Evolutionary conservation across 2,113 vertebrate genomes (phyloP).

Genomic region (Elephas maximus): DNA sequence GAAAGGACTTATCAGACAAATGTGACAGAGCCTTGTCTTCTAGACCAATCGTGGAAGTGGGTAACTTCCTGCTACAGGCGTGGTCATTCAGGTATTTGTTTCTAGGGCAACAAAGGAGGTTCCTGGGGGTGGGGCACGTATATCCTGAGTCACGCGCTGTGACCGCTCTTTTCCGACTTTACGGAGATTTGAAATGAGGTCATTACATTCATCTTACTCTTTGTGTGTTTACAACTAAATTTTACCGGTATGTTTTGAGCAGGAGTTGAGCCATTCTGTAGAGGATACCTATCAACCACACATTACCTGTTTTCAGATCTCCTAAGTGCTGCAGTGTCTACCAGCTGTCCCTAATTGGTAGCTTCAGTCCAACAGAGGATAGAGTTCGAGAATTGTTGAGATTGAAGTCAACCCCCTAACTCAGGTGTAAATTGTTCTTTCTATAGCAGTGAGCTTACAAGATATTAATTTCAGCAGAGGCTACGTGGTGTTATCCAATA

Average conservation of each 20-base stretch:
- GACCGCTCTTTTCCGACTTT: not conserved
- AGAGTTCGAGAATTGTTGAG: not conserved
- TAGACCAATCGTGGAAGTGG: not conserved
- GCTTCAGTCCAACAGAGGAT: not conserved
- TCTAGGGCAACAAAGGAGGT: not conserved
- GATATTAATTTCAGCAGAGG: not conserved
- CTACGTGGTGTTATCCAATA: not conserved
- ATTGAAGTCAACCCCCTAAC: not conserved
- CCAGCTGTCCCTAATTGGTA: not conserved
- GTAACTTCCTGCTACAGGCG: not conserved
- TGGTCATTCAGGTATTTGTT: not conserved
- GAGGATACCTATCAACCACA: accelerated
- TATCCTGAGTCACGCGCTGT: not conserved
- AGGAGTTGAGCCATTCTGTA: not conserved
- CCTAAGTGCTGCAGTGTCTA: not conserved
- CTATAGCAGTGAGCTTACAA: not conserved
- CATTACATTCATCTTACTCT: not conserved
- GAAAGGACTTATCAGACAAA: not conserved
- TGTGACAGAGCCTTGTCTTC: not conserved
- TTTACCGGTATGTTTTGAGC: not conserved
- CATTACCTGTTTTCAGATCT: accelerated
- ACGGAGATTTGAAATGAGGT: not conserved
- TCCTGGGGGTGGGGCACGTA: not conserved
- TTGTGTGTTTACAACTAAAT: not conserved
- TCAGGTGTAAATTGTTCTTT: not conserved